Base-by-base conservation (phyloP, 2,113 vertebrate species). In the Prionailurus bengalensis region DNA sequence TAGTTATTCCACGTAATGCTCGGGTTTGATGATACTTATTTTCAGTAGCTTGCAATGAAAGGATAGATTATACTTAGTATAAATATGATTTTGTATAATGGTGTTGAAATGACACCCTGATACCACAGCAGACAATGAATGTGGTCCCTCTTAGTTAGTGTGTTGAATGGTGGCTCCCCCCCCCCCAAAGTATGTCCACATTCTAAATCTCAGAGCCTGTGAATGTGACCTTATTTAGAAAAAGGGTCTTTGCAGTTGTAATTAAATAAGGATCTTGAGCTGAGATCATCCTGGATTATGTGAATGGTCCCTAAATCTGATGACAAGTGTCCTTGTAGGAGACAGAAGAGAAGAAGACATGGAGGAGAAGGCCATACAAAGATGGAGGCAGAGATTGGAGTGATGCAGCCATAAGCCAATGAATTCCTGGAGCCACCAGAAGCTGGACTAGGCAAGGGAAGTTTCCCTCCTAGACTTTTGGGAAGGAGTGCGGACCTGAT, bases 11-110 rank as follows among this genome's bases (percentile, higher is more conserved):
- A 66, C 25, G 42, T 39, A 80, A 91, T 79, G 53, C 5, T 19
- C 13, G 29, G 7, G 73, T 73, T 96, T 89, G 81, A 88, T 39
- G 23, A 15, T 70, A 70, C 16, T 80, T 65, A 21, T 29, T 78
- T 95, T 66, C 53, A 89, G 79, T 74, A 76, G 31, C 65, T 94
- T 55, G 86, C 63, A 88, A 7, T 53, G 12, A 96, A 92, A 81
- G 65, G 36, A 94, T 86, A 76, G 94, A 42, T 93, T 63, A 55
- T 16, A 92, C 42, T 53, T 83, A 51, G 7, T 61, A 23, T 14
- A 51, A 61, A 42, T 78, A 53, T 3, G 36, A 33, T 92, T 81
- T 92, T 65, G n/a, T 86, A 92, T n/a, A 42, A 58, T 51, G 17
- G n/a, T 36, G 31, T 25, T 81, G 63, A 74, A 90, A 70, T 29